phyloP scores from a whole-genome alignment of 2,797 vertebrate species.

The Phrynocephalus guinanensis region DNA sequence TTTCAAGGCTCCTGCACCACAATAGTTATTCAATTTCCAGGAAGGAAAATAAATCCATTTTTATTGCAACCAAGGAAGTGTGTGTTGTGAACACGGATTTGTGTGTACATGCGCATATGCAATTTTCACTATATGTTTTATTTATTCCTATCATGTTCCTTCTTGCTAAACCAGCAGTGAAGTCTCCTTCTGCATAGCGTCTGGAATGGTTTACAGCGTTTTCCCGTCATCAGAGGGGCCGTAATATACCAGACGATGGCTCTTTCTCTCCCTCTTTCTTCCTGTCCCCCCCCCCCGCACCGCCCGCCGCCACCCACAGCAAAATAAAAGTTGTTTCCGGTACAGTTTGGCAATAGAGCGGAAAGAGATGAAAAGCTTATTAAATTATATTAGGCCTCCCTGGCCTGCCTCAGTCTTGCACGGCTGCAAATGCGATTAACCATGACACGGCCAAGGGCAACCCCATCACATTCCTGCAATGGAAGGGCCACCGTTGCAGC shows the following conservation, averaged over 20 bases:
- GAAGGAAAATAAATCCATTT: slow-evolving; percentile 74
- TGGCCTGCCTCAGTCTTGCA: not conserved
- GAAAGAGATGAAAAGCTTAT: not conserved
- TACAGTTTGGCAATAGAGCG: not conserved
- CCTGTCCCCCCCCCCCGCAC: not conserved
- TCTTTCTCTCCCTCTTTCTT: not conserved
- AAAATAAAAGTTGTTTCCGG: not conserved
- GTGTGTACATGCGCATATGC: not conserved
- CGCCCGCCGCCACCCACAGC: not conserved
- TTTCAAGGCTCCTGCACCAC: slow-evolving; percentile 65
- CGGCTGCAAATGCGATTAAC: slow-evolving; percentile 15
- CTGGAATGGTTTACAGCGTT: slow-evolving; percentile 19
- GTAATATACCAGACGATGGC: slow-evolving; percentile 19
- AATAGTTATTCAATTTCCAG: slow-evolving; percentile 74
- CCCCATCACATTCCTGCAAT: not conserved
- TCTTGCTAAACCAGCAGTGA: slow-evolving; percentile 18
- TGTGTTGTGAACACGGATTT: not conserved
- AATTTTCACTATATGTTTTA: not conserved
- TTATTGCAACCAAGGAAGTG: slow-evolving; percentile 67
- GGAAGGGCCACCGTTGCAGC: not conserved
- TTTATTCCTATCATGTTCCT: slow-evolving; percentile 23
- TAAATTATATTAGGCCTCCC: slow-evolving; percentile 8
- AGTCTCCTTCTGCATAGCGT: slow-evolving; percentile 4
- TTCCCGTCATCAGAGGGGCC: slow-evolving; percentile 2
- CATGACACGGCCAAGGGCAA: not conserved